Base-by-base conservation (phyloP, 2,113 vertebrate genomes). In the Leucosticte australis region DNA sequence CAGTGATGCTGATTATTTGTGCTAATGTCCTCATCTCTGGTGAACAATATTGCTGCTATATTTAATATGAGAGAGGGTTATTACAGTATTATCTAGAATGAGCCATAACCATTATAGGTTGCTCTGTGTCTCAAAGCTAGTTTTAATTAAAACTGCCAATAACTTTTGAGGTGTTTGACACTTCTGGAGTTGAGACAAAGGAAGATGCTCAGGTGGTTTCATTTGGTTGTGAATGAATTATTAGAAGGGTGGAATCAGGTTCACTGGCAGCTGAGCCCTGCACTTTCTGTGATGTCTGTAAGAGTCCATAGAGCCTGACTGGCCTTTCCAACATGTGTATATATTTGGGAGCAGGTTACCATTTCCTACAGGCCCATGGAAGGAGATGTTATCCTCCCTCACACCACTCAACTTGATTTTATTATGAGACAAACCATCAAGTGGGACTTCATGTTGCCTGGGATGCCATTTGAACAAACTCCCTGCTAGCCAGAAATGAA, bases 61-160 rank as follows among this genome's bases (percentile, higher is more conserved):
- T 95, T 91, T 85, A 97, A 85, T 87, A 95, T 49, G 79, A 83
- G 73, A 49, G 60, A 71, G 35, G 87, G 65, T 90, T 94, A 94
- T 87, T 92, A 71, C 71, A 69, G 49, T 83, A 64, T 89, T 93
- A 81, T 81, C 85, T 64, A 47, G 85, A 90, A 94, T 13, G 23
- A 89, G 47, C 79, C 49, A 50, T 79, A 85, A 44, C 63, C 10
- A 26, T 87, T 78, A 83, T 7, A 63, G 39, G 67, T 83, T 62
- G 49, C 69, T 78, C 50, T 50, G 13, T 63, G 37, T 88, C 73
- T 80, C 83, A 81, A 76, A 93, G 70, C 87, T 92, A 77, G 73
- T 73, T 92, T 95, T 94, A 91, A 92, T 88, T 92, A 90, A 93
- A 94, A 73, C 73, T 94, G 89, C 84, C 94, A 83, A 70, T 91